These are phyloP conservation scores for Eulemur mongoz DNA, from an alignment of 2,797 vertebrate species.

Conservation along the genomic window DNA sequence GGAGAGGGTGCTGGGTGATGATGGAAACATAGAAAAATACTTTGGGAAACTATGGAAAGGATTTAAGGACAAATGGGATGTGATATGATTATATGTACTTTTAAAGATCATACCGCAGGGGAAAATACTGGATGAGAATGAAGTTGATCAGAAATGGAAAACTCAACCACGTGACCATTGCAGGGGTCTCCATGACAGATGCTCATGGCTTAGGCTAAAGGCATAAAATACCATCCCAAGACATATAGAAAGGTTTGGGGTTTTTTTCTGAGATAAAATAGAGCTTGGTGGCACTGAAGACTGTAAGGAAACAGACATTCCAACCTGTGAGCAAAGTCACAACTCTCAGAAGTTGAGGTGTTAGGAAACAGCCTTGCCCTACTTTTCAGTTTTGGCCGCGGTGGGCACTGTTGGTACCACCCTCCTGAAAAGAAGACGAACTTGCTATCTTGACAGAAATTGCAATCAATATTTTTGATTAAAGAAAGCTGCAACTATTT, in stretches of 20 bases:
- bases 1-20: neutral
- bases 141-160: neutral
- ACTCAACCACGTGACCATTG: neutral
- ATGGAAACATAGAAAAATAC: neutral
- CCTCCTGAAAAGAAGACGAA: neutral
- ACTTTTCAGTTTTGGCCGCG: neutral
- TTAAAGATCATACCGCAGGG: neutral
- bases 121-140: neutral
- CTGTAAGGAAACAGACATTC: neutral
- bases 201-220: neutral
- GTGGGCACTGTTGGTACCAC: neutral
- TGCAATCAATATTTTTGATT: conserved; percentile 40
- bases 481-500: conserved; percentile 63
- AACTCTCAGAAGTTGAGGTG: neutral
- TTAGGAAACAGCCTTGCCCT: neutral
- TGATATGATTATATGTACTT: neutral
- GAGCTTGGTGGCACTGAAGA: neutral
- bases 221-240: neutral
- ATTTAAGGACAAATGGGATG: neutral
- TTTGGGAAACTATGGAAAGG: neutral
- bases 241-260: neutral
- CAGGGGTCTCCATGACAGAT: neutral
- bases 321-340: neutral
- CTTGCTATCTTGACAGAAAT: conserved; percentile 45
- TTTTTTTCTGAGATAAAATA: neutral